Evolutionary conservation across 2,113 vertebrate species (phyloP).

Genomic region (Sylvicapra grimmia): DNA sequence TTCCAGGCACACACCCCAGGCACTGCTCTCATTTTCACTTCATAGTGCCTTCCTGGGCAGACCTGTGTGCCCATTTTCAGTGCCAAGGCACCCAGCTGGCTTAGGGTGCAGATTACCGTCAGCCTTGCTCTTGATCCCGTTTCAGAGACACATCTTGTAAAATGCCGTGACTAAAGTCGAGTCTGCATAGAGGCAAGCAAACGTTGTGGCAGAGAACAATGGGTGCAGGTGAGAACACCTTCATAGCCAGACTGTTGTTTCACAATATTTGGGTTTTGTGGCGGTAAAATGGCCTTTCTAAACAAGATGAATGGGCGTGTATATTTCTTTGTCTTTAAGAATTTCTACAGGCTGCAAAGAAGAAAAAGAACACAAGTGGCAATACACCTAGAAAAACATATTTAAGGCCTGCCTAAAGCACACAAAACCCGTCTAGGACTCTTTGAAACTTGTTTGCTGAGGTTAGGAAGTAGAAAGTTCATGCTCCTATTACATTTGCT

Average conservation of each 20-base stretch:
- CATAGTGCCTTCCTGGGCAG: neutral
- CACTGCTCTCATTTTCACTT: neutral
- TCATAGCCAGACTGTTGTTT: neutral
- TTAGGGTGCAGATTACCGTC: neutral
- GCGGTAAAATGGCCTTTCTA: neutral
- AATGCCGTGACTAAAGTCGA: conserved; percentile 30
- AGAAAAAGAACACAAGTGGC: neutral
- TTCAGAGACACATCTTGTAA: conserved; percentile 2
- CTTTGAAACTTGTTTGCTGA: neutral
- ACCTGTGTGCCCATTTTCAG: neutral
- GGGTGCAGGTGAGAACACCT: neutral
- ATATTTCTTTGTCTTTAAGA: neutral
- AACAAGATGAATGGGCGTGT: conserved; percentile 3
- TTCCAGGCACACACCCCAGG: fast-evolving
- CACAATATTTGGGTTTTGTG: neutral
- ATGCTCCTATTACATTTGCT: neutral
- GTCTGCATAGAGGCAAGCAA: neutral
- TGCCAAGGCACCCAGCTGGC: neutral
- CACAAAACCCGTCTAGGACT: neutral
- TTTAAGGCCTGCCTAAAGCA: too few relatives aligned
- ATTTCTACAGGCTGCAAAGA: neutral
- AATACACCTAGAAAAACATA: neutral
- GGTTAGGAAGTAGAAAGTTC: neutral
- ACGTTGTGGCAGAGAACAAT: neutral
- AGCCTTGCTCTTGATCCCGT: neutral